Evolutionary conservation across 2,113 vertebrate species (phyloP), one percentile per base, ranked within the genome.

Genomic region (Salminus brasiliensis): DNA sequence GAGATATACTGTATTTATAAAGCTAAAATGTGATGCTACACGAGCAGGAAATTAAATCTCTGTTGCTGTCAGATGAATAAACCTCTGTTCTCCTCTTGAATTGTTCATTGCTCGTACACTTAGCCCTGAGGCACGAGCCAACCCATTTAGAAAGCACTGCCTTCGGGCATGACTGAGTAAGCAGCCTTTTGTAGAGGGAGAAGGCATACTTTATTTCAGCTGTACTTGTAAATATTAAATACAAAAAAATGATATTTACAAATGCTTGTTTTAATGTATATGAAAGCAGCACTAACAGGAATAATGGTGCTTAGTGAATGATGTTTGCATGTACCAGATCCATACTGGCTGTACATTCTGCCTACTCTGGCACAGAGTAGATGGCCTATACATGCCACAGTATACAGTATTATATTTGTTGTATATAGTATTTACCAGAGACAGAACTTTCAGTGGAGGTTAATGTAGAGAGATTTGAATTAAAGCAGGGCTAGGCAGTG

Each of bases 61-160:
- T 34, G 32, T 66, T 39, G 21, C 52, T 39, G 34, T 66, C 32
- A 66, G n/a, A 66, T 66, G 21, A 66, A 63, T 34, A 34, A 63
- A 66, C 34, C 18, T 66, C 62, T 39, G 62, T 39, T 66, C 32
- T 66, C 32, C 52, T n/a, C 32, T 63, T 63, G 7, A 63, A 63
- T 25, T 55, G 52, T 55, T n/a, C 21, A 62, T 30, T 63, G 29
- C 43, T 47, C 57, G 27, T 57, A 43, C 27, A 43, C 27, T 63
- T 41, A 30, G 8, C 2, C 16, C 41, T 47, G 32, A 32, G 39
- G 57, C 32, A 47, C 4, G 32, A 32, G 18, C 10, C 12, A 55
- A 55, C 52, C 12, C 8, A 36, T 27, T 57, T 55, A 34, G 12
- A 36, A 57, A 72, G 52, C n/a, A 12, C 6, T 36, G 70, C 8